phyloP scores from a whole-genome alignment of 92 coral and sea anemone species.

The Porites evermanni region DNA sequence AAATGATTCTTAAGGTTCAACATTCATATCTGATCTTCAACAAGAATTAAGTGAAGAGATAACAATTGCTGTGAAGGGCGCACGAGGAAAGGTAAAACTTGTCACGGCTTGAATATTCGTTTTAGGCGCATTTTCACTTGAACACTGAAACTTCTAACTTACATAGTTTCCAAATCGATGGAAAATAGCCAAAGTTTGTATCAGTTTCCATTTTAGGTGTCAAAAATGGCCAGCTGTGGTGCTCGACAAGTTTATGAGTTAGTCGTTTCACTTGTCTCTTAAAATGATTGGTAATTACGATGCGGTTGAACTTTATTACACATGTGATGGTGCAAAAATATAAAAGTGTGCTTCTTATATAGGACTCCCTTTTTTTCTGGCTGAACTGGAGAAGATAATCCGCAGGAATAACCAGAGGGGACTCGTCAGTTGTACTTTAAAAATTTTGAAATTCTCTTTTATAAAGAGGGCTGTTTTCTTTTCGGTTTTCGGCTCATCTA shows the following conservation, averaged over 20 bases:
- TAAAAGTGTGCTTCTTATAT: neutral
- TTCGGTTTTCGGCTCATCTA: constrained; percentile 7
- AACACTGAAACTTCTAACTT: constrained; percentile 6
- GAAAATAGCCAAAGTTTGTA: neutral
- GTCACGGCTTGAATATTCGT: neutral
- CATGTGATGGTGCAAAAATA: neutral
- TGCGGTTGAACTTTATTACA: constrained; percentile 6
- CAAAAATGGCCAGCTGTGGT: neutral
- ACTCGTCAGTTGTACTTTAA: neutral
- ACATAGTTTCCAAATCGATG: neutral
- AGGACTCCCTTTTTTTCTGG: too few relatives aligned
- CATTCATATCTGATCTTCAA: constrained; percentile 39
- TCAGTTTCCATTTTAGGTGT: neutral
- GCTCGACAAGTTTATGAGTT: neutral
- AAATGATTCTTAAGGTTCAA: neutral
- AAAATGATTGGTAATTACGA: neutral
- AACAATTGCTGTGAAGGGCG: constrained; percentile 15
- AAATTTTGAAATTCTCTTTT: constrained; percentile 21
- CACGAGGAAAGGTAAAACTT: neutral
- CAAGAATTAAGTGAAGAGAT: constrained; percentile 38
- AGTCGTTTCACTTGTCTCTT: neutral
- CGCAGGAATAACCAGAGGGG: neutral
- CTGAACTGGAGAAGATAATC: neutral
- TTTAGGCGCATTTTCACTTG: neutral
- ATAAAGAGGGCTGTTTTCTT: constrained; percentile 27